Evolutionary conservation across 2,797 vertebrate species (phyloP).

Genomic region (Chromobotia macracanthus): DNA sequence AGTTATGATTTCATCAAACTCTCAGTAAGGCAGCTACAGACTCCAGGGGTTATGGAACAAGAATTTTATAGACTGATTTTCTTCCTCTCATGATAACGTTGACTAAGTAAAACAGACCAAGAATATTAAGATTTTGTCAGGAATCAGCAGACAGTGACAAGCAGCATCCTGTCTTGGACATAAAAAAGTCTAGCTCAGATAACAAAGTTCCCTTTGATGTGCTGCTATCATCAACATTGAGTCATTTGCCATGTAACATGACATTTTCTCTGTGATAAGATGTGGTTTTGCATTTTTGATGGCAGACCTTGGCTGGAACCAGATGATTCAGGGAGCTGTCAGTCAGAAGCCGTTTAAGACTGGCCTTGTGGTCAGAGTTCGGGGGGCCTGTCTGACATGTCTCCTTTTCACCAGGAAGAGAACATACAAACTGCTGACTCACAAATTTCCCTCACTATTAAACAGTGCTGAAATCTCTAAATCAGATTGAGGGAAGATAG

Average conservation of each 20-base stretch:
- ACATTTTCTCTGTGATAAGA: conserved; percentile 49
- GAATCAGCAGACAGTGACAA: background rate
- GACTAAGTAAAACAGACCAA: background rate
- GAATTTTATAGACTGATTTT: background rate
- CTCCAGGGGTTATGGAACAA: background rate
- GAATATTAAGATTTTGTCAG: background rate
- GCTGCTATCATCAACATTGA: conserved; percentile 2
- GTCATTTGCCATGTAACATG: conserved; percentile 21
- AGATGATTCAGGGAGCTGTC: conserved; percentile 64
- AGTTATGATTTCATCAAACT: conserved; percentile 8
- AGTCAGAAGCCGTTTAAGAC: conserved; percentile 68
- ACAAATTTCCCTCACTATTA: conserved; percentile 43
- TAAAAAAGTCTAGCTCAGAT: conserved; percentile 9
- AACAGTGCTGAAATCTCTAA: conserved; percentile 31
- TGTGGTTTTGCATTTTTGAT: conserved; percentile 68
- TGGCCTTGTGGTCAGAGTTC: conserved; percentile 69
- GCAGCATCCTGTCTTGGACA: background rate
- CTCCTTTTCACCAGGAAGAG: conserved; percentile 57
- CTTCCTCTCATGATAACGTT: background rate
- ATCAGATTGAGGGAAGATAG: too few relatives aligned
- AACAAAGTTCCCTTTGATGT: conserved; percentile 12
- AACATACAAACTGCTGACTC: conserved; percentile 48
- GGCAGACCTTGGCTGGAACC: conserved; percentile 50
- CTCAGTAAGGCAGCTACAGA: background rate
- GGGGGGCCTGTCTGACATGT: conserved; percentile 76